Base-by-base conservation (phyloP, 92 coral and sea anemone genomes). In the Actinernus sp. region DNA sequence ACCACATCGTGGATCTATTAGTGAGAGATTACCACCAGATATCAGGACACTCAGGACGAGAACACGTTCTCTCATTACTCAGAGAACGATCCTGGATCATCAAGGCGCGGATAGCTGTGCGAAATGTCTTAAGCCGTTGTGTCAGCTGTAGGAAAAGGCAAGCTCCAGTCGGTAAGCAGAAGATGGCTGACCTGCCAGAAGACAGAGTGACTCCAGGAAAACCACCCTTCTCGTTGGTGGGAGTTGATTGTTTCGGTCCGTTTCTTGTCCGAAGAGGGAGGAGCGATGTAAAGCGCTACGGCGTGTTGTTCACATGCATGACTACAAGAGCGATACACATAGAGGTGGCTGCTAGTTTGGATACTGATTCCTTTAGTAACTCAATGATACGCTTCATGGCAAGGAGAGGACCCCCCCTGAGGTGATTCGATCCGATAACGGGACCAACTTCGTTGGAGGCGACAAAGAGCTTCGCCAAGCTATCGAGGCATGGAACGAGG, bases 21-120 rank as follows among this genome's bases (percentile, higher is more conserved):
- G 81, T 86, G 28, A 58, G 77, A n/a, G 54, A 67, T 10, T 1
- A 46, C 0, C 80, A 81, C 66, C 49, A 27, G 19, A 73, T 53
- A 8, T 36, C 81, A 34, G 92, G 83, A 39, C 88, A 81, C 26
- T 88, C 68, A 17, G 92, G 92, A 9, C 71, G 79, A n/a, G 74
- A 75, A 43, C 92, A 81, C 32, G 82, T 83, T 12, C 34, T 85
- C 10, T 62, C 87, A 6, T 23, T 63, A 34, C 39, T 87, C 32
- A 46, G 93, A 31, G 55, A 87, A 37, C 63, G 39, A 37, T 87
- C 77, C 30, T 87, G 93, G 88, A 68, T 87, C 29, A 51, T 81
- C 2, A 37, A 49, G 9, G 84, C 56, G 38, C 74, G 74, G 40
- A 27, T 78, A 1, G 78, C 81, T 16, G 79, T 77, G 0, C 83